Base-by-base conservation (phyloP, 2,888 invertebrate species). In the Idaea aversata region DNA sequence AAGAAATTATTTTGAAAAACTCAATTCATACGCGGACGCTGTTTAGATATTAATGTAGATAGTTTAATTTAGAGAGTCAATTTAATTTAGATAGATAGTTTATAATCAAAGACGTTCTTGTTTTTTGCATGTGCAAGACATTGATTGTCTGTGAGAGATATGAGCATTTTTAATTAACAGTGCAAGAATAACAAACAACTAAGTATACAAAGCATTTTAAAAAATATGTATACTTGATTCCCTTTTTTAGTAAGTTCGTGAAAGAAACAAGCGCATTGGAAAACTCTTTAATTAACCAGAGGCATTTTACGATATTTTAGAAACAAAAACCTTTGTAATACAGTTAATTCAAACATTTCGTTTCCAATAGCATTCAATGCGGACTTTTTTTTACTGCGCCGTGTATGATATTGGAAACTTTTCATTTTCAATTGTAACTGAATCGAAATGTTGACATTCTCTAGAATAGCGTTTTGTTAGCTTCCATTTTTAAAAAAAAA, bases 401-500 rank as follows among this genome's bases (percentile, higher is more conserved):
- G 72, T 34, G 59, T 70, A 67, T 71, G 68, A 69, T 75, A 74
- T 73, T 77, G 74, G 66, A 60, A 77, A 76, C 72, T 74, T 77
- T 78, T 66, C 61, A 69, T 69, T 71, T 66, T 64, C 70, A 70
- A 72, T 71, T 74, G 73, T 73, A 71, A 63, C 70, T 61, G 69
- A 70, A 72, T 71, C 71, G 74, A 66, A 75, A 77, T 75, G 75
- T 76, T 74, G 69, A 74, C 72, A 76, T 76, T 78, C 67, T 67
- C 63, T 59, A 60, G 62, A 63, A 57, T 15, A 57, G 35, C n/a
- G 10, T 61, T 61, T 68, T 68, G 64, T 68, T 68, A 10, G 5
- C 15, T 10, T 66, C 58, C 15, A 25, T 47, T 62, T 61, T 62
- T 61, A 57, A 47, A 60, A 64, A 64, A 64, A 0, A 66, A 64